Percentiles rank a stretch among this genome's conserved stretches.
These are phyloP conservation scores for Mactra quadrangularis DNA, from an alignment of 1,140 invertebrate genomes.

Conservation along the genomic window DNA sequence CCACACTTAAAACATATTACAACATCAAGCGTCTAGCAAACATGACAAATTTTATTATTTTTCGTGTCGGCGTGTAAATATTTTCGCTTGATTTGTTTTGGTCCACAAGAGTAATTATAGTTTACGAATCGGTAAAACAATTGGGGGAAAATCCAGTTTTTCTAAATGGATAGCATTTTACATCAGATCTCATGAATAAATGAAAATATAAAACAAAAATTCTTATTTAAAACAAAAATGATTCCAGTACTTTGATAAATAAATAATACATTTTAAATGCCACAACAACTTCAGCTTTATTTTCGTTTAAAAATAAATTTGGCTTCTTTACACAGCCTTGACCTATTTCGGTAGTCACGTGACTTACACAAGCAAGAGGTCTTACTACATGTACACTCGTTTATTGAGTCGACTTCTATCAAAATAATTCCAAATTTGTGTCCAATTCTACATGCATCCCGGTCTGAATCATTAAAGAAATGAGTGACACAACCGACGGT, in stretches of 20 bases:
- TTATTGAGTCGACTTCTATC: background rate
- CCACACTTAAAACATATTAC: background rate
- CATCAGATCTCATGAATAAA: no score
- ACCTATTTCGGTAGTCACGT: slow-evolving; percentile 29
- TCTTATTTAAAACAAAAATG: no score
- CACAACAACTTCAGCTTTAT: no score
- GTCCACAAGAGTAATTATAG: background rate
- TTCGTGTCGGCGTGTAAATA: background rate
- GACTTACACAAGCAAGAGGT: slow-evolving; percentile 12
- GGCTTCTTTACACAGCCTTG: background rate
- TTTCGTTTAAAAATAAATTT: slow-evolving; percentile 1
- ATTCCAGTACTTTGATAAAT: no score
- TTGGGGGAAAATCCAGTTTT: no score
- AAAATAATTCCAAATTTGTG: slow-evolving; percentile 1
- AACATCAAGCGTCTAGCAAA: background rate
- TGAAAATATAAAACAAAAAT: no score
- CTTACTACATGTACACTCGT: slow-evolving; percentile 41
- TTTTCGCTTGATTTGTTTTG: background rate
- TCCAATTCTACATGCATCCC: background rate
- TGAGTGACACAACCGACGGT: slow-evolving; percentile 75
- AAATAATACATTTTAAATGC: no score
- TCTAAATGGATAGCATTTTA: no score
- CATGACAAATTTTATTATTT: background rate
- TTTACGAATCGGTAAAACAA: no score
- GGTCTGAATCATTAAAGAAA: slow-evolving; percentile 40